phyloP scores from a whole-genome alignment of 2,888 invertebrate genomes.

The Trilocha varians region DNA sequence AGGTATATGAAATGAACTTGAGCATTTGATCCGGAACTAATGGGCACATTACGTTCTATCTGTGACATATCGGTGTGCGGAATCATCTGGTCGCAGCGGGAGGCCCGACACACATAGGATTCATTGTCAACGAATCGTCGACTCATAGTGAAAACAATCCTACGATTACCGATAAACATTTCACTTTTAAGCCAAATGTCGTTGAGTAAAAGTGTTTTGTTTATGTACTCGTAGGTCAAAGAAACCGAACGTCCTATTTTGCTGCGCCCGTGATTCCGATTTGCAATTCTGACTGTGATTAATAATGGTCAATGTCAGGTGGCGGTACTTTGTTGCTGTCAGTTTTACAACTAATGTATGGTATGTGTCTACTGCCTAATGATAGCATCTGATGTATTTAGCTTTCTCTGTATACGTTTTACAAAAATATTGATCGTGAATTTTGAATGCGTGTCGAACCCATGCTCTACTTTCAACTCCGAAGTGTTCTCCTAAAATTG shows the following conservation, averaged over 20 bases:
- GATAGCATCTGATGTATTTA: neutral
- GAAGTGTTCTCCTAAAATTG: too few relatives aligned
- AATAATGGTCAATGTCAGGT: neutral
- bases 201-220: slow-evolving; percentile 41
- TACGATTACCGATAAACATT: slow-evolving; percentile 41
- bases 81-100: slow-evolving; percentile 10
- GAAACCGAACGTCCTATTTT: slow-evolving; percentile 26
- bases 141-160: slow-evolving; percentile 57
- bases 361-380: neutral
- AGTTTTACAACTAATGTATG: neutral
- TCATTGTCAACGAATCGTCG: slow-evolving; percentile 21
- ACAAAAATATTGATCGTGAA: neutral
- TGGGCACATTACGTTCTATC: neutral
- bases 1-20: neutral
- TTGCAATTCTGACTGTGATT: neutral
- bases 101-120: slow-evolving; percentile 4
- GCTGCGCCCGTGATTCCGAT: slow-evolving; percentile 6
- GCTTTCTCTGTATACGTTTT: neutral
- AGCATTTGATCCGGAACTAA: neutral
- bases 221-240: slow-evolving; percentile 30
- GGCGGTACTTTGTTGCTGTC: neutral
- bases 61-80: neutral
- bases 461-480: too few relatives aligned
- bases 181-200: slow-evolving; percentile 42
- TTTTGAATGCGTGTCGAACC: too few relatives aligned